Evolutionary conservation across 2,797 vertebrate genomes (phyloP), one percentile per base, ranked within the genome.

Genomic region (Micrastur ruficollis): DNA sequence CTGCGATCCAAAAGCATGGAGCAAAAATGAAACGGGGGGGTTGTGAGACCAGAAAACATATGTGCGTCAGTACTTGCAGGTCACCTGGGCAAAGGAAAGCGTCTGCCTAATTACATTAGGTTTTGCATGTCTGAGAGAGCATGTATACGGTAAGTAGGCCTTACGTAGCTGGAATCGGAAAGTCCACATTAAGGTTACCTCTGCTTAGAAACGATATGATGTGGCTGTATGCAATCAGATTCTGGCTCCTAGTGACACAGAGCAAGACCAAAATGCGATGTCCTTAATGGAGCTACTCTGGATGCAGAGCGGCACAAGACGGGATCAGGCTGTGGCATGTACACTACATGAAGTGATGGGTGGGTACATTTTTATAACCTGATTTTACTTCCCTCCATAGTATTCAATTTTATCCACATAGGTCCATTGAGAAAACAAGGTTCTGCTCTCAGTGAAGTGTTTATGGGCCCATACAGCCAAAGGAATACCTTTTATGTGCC

Each of bases 351-450:
- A 90, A 93, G 86, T 93, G 84, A 96, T 96, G 85, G 97, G 95
- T 93, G 92, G 88, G 34, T 90, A 95, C 9, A 8, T 81, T 97
- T 97, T 97, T 94, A 96, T 90, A 88, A 93, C 72, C 84, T 76
- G 78, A 94, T 96, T 96, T 97, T 96, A 97, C 95, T 89, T 95
- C 85, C 79, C 88, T 95, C 84, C 12, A 8, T 91, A 79, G 92
- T 96, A 95, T 97, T 97, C 79, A 95, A 89, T 97, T 97, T 97
- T 95, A 92, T 94, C 95, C 89, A 85, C 80, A 96, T 67, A 82
- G 85, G 91, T 61, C 97, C 96, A 95, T 89, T 95, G 94, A 97
- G 96, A 97, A 97, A 97, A 97, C 89, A 95, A 97, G 90, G 93
- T 97, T 97, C 92, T 96, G 89, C 95, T 96, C 94, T 93, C 90